phyloP scores from a whole-genome alignment of 1,140 invertebrate genomes.

The Procambarus clarkii region DNA sequence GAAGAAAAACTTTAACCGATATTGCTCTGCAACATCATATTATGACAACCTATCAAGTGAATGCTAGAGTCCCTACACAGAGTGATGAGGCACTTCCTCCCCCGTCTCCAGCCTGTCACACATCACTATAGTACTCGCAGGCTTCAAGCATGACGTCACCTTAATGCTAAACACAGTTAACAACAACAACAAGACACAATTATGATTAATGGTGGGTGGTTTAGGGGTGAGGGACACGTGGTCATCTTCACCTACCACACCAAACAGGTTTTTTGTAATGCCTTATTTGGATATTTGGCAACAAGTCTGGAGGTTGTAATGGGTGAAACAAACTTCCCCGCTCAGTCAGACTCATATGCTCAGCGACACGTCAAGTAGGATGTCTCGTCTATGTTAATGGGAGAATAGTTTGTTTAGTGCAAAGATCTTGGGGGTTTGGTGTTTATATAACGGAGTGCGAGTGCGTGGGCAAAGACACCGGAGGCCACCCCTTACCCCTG shows the following conservation, averaged over 20 bases:
- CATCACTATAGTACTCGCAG: background rate
- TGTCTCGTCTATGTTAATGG: too few relatives aligned
- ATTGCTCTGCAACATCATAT: too few relatives aligned
- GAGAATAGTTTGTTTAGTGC: too few relatives aligned
- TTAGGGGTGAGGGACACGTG: background rate
- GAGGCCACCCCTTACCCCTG: too few relatives aligned
- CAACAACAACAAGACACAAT: background rate
- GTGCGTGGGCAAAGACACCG: too few relatives aligned
- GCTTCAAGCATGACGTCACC: background rate
- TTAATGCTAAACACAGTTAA: background rate
- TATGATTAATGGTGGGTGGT: background rate
- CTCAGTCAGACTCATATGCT: too few relatives aligned
- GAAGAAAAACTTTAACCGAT: background rate
- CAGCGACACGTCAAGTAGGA: too few relatives aligned
- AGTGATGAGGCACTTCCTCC: background rate
- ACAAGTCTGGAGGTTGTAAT: background rate
- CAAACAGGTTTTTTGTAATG: background rate
- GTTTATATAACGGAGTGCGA: too few relatives aligned
- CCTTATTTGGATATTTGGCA: background rate
- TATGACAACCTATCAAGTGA: too few relatives aligned
- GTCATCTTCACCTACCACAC: background rate
- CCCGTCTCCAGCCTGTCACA: background rate
- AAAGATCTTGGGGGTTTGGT: too few relatives aligned
- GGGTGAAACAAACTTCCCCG: too few relatives aligned
- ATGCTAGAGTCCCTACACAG: background rate